Percentiles rank a stretch among this genome's conserved stretches.
Evolutionary conservation across 2,888 invertebrate species (phyloP).

Genomic region (Peribatodes rhomboidaria): DNA sequence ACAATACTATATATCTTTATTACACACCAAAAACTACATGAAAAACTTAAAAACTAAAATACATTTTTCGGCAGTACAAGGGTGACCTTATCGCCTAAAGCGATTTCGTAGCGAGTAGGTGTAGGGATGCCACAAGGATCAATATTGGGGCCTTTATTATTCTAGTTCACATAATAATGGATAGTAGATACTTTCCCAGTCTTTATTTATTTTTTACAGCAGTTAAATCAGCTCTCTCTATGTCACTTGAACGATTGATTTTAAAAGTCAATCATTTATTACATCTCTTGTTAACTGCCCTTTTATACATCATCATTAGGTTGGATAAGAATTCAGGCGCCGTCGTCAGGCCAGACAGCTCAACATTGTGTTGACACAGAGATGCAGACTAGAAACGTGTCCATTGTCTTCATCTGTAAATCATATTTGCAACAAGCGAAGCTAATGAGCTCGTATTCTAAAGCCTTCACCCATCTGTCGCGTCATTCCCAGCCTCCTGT

Average conservation of each 20-base stretch:
- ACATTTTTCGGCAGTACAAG: too few relatives aligned
- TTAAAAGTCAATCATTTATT: not conserved
- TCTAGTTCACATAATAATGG: not conserved
- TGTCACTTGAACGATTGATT: too few relatives aligned
- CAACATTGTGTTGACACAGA: slow-evolving; percentile 1
- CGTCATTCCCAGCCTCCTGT: slow-evolving; percentile 33
- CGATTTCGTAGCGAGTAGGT: too few relatives aligned
- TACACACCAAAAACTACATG: too few relatives aligned
- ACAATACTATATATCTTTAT: too few relatives aligned
- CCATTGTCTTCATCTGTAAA: slow-evolving; percentile 25
- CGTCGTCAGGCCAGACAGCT: not conserved
- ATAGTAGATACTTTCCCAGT: too few relatives aligned
- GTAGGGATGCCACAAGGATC: not conserved
- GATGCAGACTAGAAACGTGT: slow-evolving; percentile 18
- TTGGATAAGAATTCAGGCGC: slow-evolving; percentile 4
- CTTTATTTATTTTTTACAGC: too few relatives aligned
- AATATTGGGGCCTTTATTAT: not conserved
- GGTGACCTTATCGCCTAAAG: too few relatives aligned
- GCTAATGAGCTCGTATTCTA: slow-evolving; percentile 25
- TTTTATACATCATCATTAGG: not conserved
- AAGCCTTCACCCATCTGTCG: slow-evolving; percentile 20
- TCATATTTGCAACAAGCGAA: slow-evolving; percentile 25
- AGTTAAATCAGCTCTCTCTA: too few relatives aligned
- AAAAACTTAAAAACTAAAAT: too few relatives aligned
- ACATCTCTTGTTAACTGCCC: not conserved